Evolutionary conservation across 2,888 invertebrate genomes (phyloP), one percentile per base, ranked within the genome.

Genomic region (Lasioglossum figueresi): DNA sequence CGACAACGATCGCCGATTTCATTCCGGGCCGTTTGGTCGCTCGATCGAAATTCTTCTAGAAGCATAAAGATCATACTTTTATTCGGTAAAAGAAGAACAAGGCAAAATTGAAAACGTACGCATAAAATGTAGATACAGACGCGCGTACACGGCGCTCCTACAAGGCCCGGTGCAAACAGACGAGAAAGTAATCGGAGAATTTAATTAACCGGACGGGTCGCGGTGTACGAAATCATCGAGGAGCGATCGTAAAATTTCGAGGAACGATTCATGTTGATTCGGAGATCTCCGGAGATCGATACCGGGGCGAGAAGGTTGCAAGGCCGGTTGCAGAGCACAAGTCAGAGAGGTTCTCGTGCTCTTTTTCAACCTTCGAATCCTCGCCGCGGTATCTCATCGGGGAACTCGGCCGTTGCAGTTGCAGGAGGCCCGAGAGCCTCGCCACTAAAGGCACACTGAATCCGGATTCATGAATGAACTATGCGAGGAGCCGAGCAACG

Each of bases 381-480:
- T 52, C 23, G 31, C 77, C 23, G 23, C 63, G 82, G 63, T 82
- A 76, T 75, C 76, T 34, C 27, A 0, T 19, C 81, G 63, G 43
- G 19, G 82, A 82, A 16, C 63, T 16, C 56, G 19, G 68, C 4
- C 68, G 82, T 80, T 79, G 75, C 76, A 73, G 70, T 76, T 66
- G 80, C 82, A 73, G 68, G 4, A 37, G 59, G 77, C 84, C 80
- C 56, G 79, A 12, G 37, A 34, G 12, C 2, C 73, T 79, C 85
- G 80, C 89, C 91, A 82, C 89, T 86, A 87, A 92, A 91, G 91
- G 91, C 88, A 89, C 91, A 87, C 89, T 83, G 91, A 91, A 91
- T 92, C 91, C 90, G 86, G 88, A 91, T 87, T 92, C 92, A 93
- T 94, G 94, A 94, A 93, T 92, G 93, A 93, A 91, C 93, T 92